These are phyloP conservation scores for Tetranychus cinnabarinus DNA, from an alignment of 1,140 invertebrate species.

Conservation along the genomic window DNA sequence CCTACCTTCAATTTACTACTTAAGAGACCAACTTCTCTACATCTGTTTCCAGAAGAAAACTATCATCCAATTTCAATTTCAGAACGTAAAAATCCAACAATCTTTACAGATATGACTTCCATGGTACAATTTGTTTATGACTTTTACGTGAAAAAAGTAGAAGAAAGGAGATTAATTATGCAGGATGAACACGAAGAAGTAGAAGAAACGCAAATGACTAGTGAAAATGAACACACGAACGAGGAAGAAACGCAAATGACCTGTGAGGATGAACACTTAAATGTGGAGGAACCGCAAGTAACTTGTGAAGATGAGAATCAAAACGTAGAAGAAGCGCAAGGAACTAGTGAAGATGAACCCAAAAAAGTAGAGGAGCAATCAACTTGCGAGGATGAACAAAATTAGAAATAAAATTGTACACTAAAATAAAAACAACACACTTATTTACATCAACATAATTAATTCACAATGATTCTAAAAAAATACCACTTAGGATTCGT, in stretches of 20 bases:
- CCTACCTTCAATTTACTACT: conserved; percentile 66
- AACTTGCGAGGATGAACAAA: neutral
- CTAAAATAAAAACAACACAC: too few species aligned
- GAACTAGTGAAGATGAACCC: neutral
- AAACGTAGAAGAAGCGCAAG: too few species aligned
- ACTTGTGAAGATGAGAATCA: too few species aligned
- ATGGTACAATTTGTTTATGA: conserved; percentile 82
- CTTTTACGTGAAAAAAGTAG: conserved; percentile 53
- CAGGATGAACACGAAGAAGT: conserved; percentile 3
- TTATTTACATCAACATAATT: too few species aligned
- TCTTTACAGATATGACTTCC: conserved; percentile 48
- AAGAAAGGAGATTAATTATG: conserved; percentile 17
- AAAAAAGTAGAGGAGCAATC: neutral
- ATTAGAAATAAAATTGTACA: too few species aligned
- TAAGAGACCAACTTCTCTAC: conserved; percentile 43
- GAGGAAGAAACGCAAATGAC: neutral
- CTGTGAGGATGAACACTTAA: too few species aligned
- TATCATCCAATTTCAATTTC: conserved; percentile 36
- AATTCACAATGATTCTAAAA: too few species aligned
- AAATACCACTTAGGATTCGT: too few species aligned
- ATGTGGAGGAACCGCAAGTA: too few species aligned
- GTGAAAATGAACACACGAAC: conserved; percentile 5
- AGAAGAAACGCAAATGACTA: neutral
- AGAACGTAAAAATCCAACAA: neutral
- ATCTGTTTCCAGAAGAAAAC: conserved; percentile 46